Conservation (phyloP, 2,113 vertebrate species). For the Saguinus midas region DNA sequence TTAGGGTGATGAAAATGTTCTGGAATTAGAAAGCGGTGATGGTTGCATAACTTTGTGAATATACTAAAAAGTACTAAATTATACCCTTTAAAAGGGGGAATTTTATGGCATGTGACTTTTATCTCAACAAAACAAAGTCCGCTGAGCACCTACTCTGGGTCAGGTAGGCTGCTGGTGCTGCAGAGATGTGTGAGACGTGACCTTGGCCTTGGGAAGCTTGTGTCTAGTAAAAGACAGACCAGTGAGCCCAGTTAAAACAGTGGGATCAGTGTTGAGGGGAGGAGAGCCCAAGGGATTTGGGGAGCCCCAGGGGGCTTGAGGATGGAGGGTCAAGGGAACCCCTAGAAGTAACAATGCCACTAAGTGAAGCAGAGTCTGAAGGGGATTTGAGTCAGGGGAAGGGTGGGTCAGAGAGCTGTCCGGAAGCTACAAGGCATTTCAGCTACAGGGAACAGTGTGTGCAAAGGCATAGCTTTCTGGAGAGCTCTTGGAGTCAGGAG, state of each 20-base stretch:
- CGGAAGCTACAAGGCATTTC: background rate
- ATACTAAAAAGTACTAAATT: background rate
- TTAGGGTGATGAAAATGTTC: background rate
- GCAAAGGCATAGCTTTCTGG: background rate
- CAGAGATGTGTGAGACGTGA: background rate
- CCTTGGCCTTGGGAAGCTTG: background rate
- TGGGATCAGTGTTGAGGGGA: background rate
- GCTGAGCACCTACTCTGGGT: background rate
- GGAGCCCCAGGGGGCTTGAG: background rate
- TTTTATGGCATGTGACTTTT: background rate
- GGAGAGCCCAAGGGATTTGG: background rate
- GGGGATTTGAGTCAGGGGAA: background rate
- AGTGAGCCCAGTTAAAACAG: background rate
- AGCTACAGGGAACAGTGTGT: background rate
- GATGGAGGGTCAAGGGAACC: background rate
- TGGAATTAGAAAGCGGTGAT: background rate
- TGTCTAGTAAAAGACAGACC: background rate
- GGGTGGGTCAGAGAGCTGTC: background rate
- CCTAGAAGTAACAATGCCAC: background rate
- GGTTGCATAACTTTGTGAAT: background rate
- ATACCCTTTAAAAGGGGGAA: background rate
- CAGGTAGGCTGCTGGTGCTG: background rate
- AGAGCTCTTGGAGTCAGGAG: background rate
- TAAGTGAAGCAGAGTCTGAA: background rate
- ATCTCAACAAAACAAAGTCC: background rate